Evolutionary conservation across 2,888 invertebrate genomes (phyloP).

Genomic region (Papilio gigon): DNA sequence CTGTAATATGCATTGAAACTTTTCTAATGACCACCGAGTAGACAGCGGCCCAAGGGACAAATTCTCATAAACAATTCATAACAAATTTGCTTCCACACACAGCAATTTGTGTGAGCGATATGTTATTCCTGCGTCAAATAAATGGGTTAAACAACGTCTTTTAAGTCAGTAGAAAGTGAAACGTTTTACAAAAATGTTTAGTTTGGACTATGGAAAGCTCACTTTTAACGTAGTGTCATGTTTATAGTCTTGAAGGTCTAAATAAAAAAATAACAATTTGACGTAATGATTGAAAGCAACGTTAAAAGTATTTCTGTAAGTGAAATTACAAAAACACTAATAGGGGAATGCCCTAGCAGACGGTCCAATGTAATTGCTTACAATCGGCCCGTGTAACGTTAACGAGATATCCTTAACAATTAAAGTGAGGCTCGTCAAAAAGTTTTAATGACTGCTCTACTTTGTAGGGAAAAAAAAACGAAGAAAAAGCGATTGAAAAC

Average conservation of each 20-base stretch:
- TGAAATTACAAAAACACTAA: conserved; percentile 14
- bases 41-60: not conserved
- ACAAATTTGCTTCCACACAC: not conserved
- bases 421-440: conserved; percentile 68
- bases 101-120: not conserved
- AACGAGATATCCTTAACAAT: conserved; percentile 72
- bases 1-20: not conserved
- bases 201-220: too few relatives aligned
- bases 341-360: conserved; percentile 38
- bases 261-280: not conserved
- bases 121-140: not conserved
- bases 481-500: conserved; percentile 62
- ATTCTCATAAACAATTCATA: conserved; percentile 1
- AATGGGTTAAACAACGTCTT: not conserved
- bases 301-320: conserved; percentile 14
- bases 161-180: too few relatives aligned
- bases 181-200: too few relatives aligned
- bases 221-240: too few relatives aligned
- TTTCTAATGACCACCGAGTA: not conserved
- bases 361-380: conserved; percentile 51
- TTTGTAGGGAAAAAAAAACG: conserved; percentile 52
- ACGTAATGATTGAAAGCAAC: not conserved
- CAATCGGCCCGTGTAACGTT: conserved; percentile 50
- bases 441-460: conserved; percentile 75
- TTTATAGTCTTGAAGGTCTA: not conserved